Evolutionary conservation across 2,888 invertebrate genomes (phyloP).

Genomic region (Penaeus monodon): DNA sequence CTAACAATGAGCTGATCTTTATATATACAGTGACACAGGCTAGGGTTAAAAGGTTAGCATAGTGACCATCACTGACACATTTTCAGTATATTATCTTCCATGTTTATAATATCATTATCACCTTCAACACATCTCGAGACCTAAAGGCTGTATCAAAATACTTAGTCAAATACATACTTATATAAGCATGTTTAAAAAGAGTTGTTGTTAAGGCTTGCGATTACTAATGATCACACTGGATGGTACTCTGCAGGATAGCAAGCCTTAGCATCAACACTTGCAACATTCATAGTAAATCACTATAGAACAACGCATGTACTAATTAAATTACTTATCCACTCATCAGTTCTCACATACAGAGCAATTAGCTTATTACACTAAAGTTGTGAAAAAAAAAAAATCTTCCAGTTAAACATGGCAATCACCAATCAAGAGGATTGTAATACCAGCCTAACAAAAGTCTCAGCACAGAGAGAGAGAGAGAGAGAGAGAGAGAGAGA

Average conservation of each 20-base stretch:
- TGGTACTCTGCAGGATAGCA: constrained; percentile 6
- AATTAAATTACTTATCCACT: background rate
- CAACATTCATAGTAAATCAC: constrained; percentile 17
- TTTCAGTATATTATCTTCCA: constrained; percentile 11
- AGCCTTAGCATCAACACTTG: constrained; percentile 34
- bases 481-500: too few relatives aligned
- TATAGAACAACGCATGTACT: constrained; percentile 15
- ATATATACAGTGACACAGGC: constrained; percentile 29
- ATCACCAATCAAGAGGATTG: background rate
- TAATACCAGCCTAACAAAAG: background rate
- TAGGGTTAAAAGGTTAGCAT: constrained; percentile 25
- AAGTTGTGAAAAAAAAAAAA: too few relatives aligned
- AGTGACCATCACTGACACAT: constrained; percentile 4
- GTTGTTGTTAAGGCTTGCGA: constrained; percentile 35
- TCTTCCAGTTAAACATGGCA: too few relatives aligned
- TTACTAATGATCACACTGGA: background rate
- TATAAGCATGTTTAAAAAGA: constrained; percentile 8
- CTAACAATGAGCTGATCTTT: constrained; percentile 42
- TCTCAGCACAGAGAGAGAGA: background rate
- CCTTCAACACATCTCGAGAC: constrained; percentile 7
- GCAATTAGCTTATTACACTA: too few relatives aligned
- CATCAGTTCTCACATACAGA: too few relatives aligned
- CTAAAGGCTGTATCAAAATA: constrained; percentile 49
- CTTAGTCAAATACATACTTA: constrained; percentile 17
- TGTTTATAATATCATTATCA: constrained; percentile 16